Evolutionary conservation across 2,113 vertebrate genomes (phyloP).

Genomic region (Haemorhous mexicanus): DNA sequence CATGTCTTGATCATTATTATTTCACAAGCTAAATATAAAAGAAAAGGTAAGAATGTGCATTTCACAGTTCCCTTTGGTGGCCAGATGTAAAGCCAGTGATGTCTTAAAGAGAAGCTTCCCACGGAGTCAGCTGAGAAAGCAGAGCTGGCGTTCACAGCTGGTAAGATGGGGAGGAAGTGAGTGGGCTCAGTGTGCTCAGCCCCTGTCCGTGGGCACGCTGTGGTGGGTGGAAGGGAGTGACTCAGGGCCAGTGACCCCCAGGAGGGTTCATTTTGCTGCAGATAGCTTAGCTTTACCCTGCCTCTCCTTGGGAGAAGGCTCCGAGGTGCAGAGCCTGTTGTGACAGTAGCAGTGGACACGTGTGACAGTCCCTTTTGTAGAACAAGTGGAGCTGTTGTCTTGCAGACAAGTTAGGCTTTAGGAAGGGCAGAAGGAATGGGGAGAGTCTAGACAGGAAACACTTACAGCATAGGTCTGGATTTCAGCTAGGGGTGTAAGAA

Average conservation of each 20-base stretch:
- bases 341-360: not conserved
- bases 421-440: not conserved
- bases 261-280: not conserved
- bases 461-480: not conserved
- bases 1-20: not conserved
- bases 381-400: not conserved
- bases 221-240: fast-evolving
- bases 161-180: not conserved
- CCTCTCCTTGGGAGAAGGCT: not conserved
- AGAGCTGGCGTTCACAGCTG: not conserved
- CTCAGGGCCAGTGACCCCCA: not conserved
- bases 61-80: not conserved
- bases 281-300: fast-evolving
- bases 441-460: conserved; percentile 55
- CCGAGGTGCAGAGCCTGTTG: not conserved
- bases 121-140: not conserved
- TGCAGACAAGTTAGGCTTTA: not conserved
- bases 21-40: not conserved
- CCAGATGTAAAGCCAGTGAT: not conserved
- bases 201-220: not conserved
- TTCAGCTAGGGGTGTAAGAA: not conserved
- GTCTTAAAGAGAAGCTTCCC: not conserved
- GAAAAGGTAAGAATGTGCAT: not conserved
- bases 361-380: not conserved
- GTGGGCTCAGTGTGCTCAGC: not conserved